These are phyloP conservation scores for Panagrolaimus sp. DNA, from an alignment of 1,140 invertebrate species.

Conservation along the genomic window DNA sequence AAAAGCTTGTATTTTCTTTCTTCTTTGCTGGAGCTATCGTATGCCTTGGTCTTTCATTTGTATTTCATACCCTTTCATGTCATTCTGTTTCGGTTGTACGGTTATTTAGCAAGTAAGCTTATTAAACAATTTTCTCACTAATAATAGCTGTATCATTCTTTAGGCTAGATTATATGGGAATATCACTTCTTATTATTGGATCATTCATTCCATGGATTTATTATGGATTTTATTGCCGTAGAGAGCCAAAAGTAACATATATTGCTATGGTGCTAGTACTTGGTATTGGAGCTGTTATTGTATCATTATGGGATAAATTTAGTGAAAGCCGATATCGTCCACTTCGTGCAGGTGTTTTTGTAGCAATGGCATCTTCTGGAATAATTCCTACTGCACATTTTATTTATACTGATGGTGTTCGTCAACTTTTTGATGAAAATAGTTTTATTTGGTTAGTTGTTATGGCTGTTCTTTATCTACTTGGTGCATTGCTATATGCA, in stretches of 20 bases:
- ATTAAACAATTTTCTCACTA: too few species aligned
- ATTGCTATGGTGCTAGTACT: slow-evolving; percentile 72
- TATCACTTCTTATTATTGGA: slow-evolving; percentile 92
- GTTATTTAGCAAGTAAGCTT: slow-evolving; percentile 78
- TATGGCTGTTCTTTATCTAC: slow-evolving; percentile 88
- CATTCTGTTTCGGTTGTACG: slow-evolving; percentile 90
- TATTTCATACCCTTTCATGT: slow-evolving; percentile 95
- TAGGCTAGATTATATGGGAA: slow-evolving; percentile 89
- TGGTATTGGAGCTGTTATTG: slow-evolving; percentile 84
- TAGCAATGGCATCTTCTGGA: slow-evolving; percentile 55
- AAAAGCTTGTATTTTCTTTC: slow-evolving; percentile 41
- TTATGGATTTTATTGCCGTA: slow-evolving; percentile 90
- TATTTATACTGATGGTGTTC: slow-evolving; percentile 62
- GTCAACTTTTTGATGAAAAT: slow-evolving; percentile 65
- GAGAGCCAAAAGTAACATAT: slow-evolving; percentile 61
- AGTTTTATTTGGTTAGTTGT: slow-evolving; percentile 88
- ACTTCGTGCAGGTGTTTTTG: slow-evolving; percentile 68
- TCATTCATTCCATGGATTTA: slow-evolving; percentile 99
- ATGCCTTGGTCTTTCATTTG: slow-evolving; percentile 85
- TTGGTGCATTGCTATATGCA: slow-evolving; percentile 88
- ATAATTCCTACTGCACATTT: slow-evolving; percentile 63
- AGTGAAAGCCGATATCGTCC: slow-evolving; percentile 83
- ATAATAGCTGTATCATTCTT: slow-evolving; percentile 14
- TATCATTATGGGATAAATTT: slow-evolving; percentile 95
- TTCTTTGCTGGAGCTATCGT: slow-evolving; percentile 60